These are phyloP conservation scores for Coracopsis vasa DNA, from an alignment of 2,113 vertebrate species.

Conservation along the genomic window DNA sequence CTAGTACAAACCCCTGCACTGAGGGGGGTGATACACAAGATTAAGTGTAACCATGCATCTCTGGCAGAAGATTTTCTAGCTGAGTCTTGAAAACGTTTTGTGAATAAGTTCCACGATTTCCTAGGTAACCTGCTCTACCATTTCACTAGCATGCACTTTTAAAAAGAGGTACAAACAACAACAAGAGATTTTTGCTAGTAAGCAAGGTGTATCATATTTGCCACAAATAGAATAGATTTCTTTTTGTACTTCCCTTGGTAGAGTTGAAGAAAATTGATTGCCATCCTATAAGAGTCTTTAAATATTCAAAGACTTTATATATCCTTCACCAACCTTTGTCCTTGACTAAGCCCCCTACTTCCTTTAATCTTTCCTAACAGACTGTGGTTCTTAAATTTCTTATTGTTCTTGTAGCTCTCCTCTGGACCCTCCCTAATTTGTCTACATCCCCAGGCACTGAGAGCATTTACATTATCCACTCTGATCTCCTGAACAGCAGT, in stretches of 20 bases:
- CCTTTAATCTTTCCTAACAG: neutral
- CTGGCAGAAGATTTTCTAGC: neutral
- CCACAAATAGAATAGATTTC: neutral
- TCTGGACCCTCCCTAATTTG: constrained; percentile 17
- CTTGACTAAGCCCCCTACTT: neutral
- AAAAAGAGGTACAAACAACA: neutral
- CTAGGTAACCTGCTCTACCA: neutral
- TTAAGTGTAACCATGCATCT: neutral
- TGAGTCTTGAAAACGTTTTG: neutral
- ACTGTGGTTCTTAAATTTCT: neutral
- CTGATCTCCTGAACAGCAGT: neutral
- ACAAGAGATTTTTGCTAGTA: neutral
- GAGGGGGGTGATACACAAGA: too few species aligned
- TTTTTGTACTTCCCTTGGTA: neutral
- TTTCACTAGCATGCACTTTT: neutral
- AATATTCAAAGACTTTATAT: neutral
- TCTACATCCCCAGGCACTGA: neutral
- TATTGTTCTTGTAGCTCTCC: neutral
- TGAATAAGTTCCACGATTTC: neutral
- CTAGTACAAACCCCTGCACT: neutral
- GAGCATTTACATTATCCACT: neutral
- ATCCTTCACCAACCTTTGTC: neutral
- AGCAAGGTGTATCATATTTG: neutral
- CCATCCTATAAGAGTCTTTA: neutral
- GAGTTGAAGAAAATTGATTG: neutral